phyloP scores from a whole-genome alignment of 2,888 invertebrate species.

The Stramonita haemastoma region DNA sequence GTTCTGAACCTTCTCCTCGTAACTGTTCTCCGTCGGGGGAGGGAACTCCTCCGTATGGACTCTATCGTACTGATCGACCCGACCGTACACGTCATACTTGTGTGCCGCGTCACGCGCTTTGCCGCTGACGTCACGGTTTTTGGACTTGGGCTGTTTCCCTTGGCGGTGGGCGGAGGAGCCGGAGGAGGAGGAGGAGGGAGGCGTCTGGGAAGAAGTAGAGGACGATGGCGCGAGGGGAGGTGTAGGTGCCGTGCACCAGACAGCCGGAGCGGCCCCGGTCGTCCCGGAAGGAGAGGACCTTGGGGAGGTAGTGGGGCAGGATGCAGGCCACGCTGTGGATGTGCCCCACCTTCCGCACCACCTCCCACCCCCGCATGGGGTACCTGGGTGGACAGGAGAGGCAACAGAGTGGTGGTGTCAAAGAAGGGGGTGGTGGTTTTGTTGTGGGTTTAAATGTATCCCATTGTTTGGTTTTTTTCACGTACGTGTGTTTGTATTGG shows the following conservation, averaged over 20 bases:
- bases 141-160: background rate
- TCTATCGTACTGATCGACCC: too few relatives aligned
- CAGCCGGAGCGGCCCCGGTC: slow-evolving; percentile 43
- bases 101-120: background rate
- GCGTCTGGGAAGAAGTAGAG: slow-evolving; percentile 20
- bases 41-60: too few relatives aligned
- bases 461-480: too few relatives aligned
- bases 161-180: background rate
- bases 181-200: background rate
- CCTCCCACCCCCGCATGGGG: slow-evolving; percentile 44
- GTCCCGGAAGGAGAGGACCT: slow-evolving; percentile 45
- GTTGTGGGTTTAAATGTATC: too few relatives aligned
- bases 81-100: background rate
- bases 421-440: too few relatives aligned
- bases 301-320: slow-evolving; percentile 44
- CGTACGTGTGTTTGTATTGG: too few relatives aligned
- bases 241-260: slow-evolving; percentile 43
- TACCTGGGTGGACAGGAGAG: background rate
- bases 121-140: slow-evolving; percentile 32
- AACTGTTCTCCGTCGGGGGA: background rate
- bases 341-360: slow-evolving; percentile 37
- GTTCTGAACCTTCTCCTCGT: background rate
- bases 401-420: background rate
- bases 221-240: slow-evolving; percentile 36
- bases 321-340: slow-evolving; percentile 45